Evolutionary conservation across 2,888 invertebrate species (phyloP).

Genomic region (Ommatoiulus sabulosus): DNA sequence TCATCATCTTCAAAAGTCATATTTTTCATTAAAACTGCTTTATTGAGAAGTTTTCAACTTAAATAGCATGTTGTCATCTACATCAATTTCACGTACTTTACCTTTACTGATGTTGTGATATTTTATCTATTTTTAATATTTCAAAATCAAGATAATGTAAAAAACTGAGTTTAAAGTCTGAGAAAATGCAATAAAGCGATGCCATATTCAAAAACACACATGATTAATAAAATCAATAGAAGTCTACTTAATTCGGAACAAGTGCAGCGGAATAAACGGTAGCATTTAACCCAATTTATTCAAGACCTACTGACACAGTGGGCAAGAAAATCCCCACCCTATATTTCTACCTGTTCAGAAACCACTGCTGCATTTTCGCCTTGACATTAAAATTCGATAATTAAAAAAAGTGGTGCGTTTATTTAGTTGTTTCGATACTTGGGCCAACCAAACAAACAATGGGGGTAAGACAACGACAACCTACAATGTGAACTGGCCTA

Average conservation of each 20-base stretch:
- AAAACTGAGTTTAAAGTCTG: too few species aligned
- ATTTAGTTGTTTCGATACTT: neutral
- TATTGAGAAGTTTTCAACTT: too few species aligned
- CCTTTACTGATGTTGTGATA: too few species aligned
- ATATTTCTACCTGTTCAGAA: neutral
- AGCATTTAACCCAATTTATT: conserved; percentile 34
- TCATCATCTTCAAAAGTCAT: too few species aligned
- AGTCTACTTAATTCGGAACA: neutral
- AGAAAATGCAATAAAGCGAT: too few species aligned
- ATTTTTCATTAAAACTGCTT: too few species aligned
- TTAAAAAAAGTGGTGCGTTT: neutral
- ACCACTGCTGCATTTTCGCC: neutral
- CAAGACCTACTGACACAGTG: conserved; percentile 34
- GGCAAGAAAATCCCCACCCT: neutral
- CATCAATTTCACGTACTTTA: too few species aligned
- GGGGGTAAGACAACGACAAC: neutral
- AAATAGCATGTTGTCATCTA: too few species aligned
- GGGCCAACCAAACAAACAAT: neutral
- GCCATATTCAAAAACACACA: too few species aligned
- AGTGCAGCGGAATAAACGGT: conserved; percentile 27
- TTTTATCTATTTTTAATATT: too few species aligned
- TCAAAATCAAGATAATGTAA: too few species aligned
- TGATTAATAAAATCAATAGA: neutral
- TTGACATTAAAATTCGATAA: conserved; percentile 26
- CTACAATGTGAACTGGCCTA: conserved; percentile 11